Evolutionary conservation across 1,140 invertebrate genomes (phyloP).

Genomic region (Conopomorpha cramerella): DNA sequence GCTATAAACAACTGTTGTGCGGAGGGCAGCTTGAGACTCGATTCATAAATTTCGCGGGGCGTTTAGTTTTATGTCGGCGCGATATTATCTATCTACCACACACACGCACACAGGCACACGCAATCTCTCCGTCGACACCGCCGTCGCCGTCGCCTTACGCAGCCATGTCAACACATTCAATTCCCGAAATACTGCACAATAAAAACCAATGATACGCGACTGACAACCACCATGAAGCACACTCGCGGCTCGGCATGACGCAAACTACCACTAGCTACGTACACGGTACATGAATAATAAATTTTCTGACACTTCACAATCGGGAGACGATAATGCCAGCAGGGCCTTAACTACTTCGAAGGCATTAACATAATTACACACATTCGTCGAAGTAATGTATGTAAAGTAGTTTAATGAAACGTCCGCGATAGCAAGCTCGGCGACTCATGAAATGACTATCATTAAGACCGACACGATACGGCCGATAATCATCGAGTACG

Average conservation of each 20-base stretch:
- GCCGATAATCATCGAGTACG: constrained; percentile 49
- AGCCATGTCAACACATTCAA: constrained; percentile 12
- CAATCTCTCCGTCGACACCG: too few relatives aligned
- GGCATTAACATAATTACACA: constrained; percentile 51
- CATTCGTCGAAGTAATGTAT: constrained; percentile 53
- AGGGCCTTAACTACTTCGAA: constrained; percentile 22
- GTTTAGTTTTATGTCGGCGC: constrained; percentile 46
- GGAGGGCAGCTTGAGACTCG: constrained; percentile 38
- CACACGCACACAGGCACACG: constrained; percentile 4
- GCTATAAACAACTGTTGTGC: constrained; percentile 51
- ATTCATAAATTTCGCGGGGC: constrained; percentile 50
- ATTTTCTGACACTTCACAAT: too few relatives aligned
- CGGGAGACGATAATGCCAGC: constrained; percentile 23
- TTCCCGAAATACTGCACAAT: too few relatives aligned
- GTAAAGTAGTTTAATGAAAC: constrained; percentile 54
- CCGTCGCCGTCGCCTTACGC: too few relatives aligned
- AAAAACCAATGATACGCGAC: too few relatives aligned
- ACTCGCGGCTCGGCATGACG: too few relatives aligned
- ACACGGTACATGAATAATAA: too few relatives aligned
- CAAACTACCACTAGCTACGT: too few relatives aligned
- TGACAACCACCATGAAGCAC: too few relatives aligned
- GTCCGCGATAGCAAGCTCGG: constrained; percentile 42
- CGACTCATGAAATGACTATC: constrained; percentile 55
- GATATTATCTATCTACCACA: constrained; percentile 35
- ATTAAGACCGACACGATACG: constrained; percentile 55